Percentiles rank a stretch among this genome's conserved stretches.
Evolutionary conservation across 2,888 invertebrate species (phyloP).

Genomic region (Lepidocyrtinus sp.): DNA sequence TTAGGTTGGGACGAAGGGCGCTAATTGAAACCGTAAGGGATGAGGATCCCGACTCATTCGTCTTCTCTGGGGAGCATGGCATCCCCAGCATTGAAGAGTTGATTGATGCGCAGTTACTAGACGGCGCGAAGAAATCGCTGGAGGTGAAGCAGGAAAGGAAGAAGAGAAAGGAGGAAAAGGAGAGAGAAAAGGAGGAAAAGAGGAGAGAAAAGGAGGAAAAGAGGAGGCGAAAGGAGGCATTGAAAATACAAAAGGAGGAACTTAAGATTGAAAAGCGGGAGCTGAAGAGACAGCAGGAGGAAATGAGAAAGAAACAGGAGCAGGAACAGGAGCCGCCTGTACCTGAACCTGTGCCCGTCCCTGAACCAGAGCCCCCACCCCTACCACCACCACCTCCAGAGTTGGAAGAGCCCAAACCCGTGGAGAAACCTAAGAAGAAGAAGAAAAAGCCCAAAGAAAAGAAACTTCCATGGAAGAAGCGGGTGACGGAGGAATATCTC

Average conservation of each 20-base stretch:
- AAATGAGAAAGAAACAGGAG: neutral
- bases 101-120: slow-evolving; percentile 48
- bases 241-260: neutral
- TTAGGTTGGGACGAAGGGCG: slow-evolving; percentile 46
- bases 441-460: neutral
- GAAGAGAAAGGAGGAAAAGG: neutral
- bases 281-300: neutral
- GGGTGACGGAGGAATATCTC: slow-evolving; percentile 22
- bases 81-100: slow-evolving; percentile 43
- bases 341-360: neutral
- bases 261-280: neutral
- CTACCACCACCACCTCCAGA: neutral
- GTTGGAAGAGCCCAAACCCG: neutral
- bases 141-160: neutral
- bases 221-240: neutral
- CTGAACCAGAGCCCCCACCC: neutral
- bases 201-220: neutral
- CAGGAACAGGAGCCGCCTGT: neutral
- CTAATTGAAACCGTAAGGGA: slow-evolving; percentile 46
- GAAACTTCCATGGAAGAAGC: slow-evolving; percentile 20
- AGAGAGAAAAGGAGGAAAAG: too few species aligned
- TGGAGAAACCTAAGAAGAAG: neutral
- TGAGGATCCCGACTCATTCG: slow-evolving; percentile 42
- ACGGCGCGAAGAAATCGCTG: neutral
- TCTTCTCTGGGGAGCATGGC: slow-evolving; percentile 42